Evolutionary conservation across 2,113 vertebrate genomes (phyloP), one percentile per base, ranked within the genome.

Genomic region (Microcebus lehilahytsara): DNA sequence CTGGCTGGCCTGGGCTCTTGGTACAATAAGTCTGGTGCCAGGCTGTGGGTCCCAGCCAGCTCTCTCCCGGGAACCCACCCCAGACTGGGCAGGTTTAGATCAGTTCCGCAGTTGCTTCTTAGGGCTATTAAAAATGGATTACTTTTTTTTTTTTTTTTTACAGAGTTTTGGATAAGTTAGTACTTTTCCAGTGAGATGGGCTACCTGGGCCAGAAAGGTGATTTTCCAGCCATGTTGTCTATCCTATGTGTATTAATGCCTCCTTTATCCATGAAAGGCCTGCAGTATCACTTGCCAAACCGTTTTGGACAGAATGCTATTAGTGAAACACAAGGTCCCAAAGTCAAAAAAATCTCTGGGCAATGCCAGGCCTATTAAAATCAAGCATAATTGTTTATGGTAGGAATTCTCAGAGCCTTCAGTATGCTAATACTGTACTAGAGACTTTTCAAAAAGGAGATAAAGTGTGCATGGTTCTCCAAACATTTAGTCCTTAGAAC

Each of bases 1-100:
- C 98, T 96, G 97, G 97, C 98, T 98, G 93, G 96, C 95, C 83
- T 6, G 77, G 69, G 86, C 94, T 91, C 97, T 96, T 96, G 98
- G 78, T 85, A 96, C 96, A 95, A 85, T n/a, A 96, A 97, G 92
- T 92, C 91, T 23, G 6, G 92, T 95, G 96, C 97, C 96, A 97
- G 80, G 75, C 53, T 1, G 74, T 90, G 60, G 91, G 85, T 77
- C 92, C 81, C 90, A 56, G 86, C 91, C 95, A 94, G 79, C 79
- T 97, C 74, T 37, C 51, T 96, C 93, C 72, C 11, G 85, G 67
- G 83, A 96, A 85, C 95, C 96, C 97, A 97, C 96, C 96, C 95
- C 85, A 89, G 94, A 79, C 42, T 0, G 42, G 95, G 78, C 69
- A 53, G 71, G 71, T 32, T 83, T 75, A 74, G 92, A 93, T 89